Percentiles rank a stretch among this genome's conserved stretches.
Evolutionary conservation across 2,113 vertebrate genomes (phyloP).

Genomic region (Cygnus buccinator): DNA sequence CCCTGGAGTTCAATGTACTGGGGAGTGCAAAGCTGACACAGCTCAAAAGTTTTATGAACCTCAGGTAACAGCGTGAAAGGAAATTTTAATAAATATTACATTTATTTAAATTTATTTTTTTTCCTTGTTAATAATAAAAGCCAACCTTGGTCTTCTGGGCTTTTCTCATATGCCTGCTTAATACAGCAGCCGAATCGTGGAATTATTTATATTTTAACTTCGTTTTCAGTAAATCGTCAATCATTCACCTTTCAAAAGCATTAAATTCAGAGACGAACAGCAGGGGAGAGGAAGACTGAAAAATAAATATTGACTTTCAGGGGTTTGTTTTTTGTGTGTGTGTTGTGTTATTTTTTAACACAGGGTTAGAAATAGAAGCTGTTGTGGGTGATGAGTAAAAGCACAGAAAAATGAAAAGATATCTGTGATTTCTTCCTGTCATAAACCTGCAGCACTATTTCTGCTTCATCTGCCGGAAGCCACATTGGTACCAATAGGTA

Average conservation of each 20-base stretch:
- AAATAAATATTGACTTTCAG: slow-evolving; percentile 61
- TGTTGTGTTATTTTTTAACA: slow-evolving; percentile 36
- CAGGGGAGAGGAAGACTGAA: slow-evolving; percentile 36
- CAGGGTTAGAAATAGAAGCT: not conserved
- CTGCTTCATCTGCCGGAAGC: not conserved
- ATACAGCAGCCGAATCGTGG: slow-evolving; percentile 42
- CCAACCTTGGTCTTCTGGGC: slow-evolving; percentile 59
- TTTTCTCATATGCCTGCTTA: slow-evolving; percentile 55
- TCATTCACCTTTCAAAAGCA: slow-evolving; percentile 65
- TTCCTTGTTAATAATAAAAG: slow-evolving; percentile 77
- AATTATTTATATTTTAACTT: slow-evolving; percentile 69
- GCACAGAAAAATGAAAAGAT: not conserved
- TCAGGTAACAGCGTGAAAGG: slow-evolving; percentile 70
- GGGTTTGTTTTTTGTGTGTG: slow-evolving; percentile 11
- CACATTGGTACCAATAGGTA: not conserved
- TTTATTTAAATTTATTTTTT: slow-evolving; percentile 77
- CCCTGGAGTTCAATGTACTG: slow-evolving; percentile 64
- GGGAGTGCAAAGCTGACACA: slow-evolving; percentile 66
- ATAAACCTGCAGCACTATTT: not conserved
- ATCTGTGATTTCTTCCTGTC: not conserved
- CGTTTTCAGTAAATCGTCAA: slow-evolving; percentile 51
- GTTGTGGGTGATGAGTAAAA: slow-evolving; percentile 2
- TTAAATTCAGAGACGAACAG: slow-evolving; percentile 45
- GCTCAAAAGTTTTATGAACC: slow-evolving; percentile 74
- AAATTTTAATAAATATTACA: slow-evolving; percentile 77